A percentile compares a stretch with the other conserved stretches of the same genome.
Conservation (phyloP, 2,888 invertebrate species). For the Sphaerolaimus hirsutus region DNA sequence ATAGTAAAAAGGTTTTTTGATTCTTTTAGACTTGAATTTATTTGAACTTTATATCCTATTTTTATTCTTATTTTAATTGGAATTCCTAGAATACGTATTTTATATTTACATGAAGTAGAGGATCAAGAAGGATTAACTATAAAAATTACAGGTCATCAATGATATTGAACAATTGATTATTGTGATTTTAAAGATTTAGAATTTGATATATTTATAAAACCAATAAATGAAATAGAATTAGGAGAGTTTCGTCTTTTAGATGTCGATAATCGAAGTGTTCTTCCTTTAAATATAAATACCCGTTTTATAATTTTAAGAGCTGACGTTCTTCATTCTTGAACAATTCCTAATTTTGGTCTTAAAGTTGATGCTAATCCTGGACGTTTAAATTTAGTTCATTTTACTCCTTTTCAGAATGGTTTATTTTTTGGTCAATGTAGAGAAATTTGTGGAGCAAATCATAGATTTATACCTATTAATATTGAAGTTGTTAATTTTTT, state of each 20-base stretch:
- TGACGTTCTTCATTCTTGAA: slow-evolving; percentile 30
- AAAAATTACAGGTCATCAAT: slow-evolving; percentile 25
- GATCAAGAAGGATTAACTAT: slow-evolving; percentile 15
- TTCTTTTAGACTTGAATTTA: background rate
- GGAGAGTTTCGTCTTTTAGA: slow-evolving; percentile 24
- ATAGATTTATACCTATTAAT: slow-evolving; percentile 50
- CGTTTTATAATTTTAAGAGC: slow-evolving; percentile 23
- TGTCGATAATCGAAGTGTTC: slow-evolving; percentile 23
- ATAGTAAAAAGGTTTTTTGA: background rate
- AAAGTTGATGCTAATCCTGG: slow-evolving; percentile 30
- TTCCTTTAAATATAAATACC: slow-evolving; percentile 19
- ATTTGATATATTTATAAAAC: background rate
- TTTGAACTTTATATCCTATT: background rate
- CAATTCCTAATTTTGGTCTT: slow-evolving; percentile 25
- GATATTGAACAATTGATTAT: slow-evolving; percentile 27
- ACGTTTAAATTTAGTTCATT: slow-evolving; percentile 32
- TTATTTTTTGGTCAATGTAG: slow-evolving; percentile 51
- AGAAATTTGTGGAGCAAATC: slow-evolving; percentile 55
- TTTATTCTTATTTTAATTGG: background rate
- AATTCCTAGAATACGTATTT: slow-evolving; percentile 13
- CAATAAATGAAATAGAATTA: slow-evolving; percentile 2
- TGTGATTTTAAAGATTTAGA: slow-evolving; percentile 15
- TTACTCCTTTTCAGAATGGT: slow-evolving; percentile 40
- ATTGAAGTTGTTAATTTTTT: slow-evolving; percentile 12
- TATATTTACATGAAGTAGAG: slow-evolving; percentile 21